Evolutionary conservation across 1,140 invertebrate species (phyloP), one percentile per base, ranked within the genome.

Genomic region (Berghia stephanieae): DNA sequence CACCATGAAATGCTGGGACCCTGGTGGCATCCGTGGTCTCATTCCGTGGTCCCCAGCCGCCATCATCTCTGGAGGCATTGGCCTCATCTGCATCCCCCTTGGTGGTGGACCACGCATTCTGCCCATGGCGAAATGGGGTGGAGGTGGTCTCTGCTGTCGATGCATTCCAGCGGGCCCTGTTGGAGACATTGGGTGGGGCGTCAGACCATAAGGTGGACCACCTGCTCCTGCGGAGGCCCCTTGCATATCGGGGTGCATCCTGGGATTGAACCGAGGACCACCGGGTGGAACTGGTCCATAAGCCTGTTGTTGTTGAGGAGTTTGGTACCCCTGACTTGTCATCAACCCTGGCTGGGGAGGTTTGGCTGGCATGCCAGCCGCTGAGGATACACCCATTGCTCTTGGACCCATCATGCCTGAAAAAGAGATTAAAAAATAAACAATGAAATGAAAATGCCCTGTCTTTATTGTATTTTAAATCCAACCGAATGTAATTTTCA

Each of bases 111-210:
- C 46, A 6, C 40, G 57, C 68, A 67, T 67, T 38, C 74, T 38
- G 31, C 42, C 72, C 72, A 75, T 75, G 27, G 42, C 72, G 52
- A 68, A 76, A 38, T 68, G 74, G 4, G 74, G 74, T 5, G 74
- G 74, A 5, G 74, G 74, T 5, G 74, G 74, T 36, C 74, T 43
- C 36, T 76, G 74, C n/a, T n/a, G n/a, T 10, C 74, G 38, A n/a
- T 52, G 55, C 75, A 77, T 77, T 16, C 68, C 38, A 27, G 38
- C 24, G 16, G n/a, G n/a, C n/a, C 75, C 79, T n/a, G 74, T 76
- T 21, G 70, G 70, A 24, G 63, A 80, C 75, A 77, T 75, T 31
- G 69, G 77, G 44, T 77, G 79, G 5, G 69, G 44, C 10, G 75
- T 55, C 49, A 77, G 57, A 3, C 60, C 74, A n/a, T 76, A 76